Conservation (phyloP, 2,888 invertebrate genomes). For the Scaptomyza polygonia region DNA sequence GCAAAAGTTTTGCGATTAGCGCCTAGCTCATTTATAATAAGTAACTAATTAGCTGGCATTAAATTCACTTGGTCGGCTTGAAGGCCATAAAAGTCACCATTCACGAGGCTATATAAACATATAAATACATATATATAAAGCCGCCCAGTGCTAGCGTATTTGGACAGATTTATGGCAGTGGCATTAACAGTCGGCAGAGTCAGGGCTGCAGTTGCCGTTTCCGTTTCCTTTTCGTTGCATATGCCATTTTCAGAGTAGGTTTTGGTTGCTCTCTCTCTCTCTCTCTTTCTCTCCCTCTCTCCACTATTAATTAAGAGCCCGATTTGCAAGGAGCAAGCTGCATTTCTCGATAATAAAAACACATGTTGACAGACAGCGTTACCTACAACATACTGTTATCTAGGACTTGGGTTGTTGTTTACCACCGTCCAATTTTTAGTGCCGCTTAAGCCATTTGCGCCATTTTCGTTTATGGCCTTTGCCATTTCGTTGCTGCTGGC, state of each 20-base stretch:
- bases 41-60: slow-evolving; percentile 63
- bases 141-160: slow-evolving; percentile 52
- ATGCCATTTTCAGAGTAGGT: slow-evolving; percentile 24
- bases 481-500: slow-evolving; percentile 53
- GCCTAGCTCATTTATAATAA: slow-evolving; percentile 31
- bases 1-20: not conserved
- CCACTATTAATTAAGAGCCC: slow-evolving; percentile 64
- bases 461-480: slow-evolving; percentile 70
- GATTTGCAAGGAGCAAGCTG: slow-evolving; percentile 48
- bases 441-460: slow-evolving; percentile 71
- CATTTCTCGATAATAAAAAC: slow-evolving; percentile 66
- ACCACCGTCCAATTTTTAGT: slow-evolving; percentile 54
- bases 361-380: slow-evolving; percentile 60
- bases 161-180: slow-evolving; percentile 70
- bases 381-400: slow-evolving; percentile 16
- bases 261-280: slow-evolving; percentile 16
- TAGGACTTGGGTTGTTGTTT: slow-evolving; percentile 16
- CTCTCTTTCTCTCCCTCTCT: slow-evolving; percentile 1
- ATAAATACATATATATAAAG: slow-evolving; percentile 36
- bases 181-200: slow-evolving; percentile 61
- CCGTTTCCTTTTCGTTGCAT: slow-evolving; percentile 35
- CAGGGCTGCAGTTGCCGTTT: slow-evolving; percentile 36
- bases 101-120: slow-evolving; percentile 36
- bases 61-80: slow-evolving; percentile 53
- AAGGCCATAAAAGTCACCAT: slow-evolving; percentile 59